These are phyloP conservation scores for Ptychadena robeensis DNA, from an alignment of 2,797 vertebrate species.

Conservation along the genomic window DNA sequence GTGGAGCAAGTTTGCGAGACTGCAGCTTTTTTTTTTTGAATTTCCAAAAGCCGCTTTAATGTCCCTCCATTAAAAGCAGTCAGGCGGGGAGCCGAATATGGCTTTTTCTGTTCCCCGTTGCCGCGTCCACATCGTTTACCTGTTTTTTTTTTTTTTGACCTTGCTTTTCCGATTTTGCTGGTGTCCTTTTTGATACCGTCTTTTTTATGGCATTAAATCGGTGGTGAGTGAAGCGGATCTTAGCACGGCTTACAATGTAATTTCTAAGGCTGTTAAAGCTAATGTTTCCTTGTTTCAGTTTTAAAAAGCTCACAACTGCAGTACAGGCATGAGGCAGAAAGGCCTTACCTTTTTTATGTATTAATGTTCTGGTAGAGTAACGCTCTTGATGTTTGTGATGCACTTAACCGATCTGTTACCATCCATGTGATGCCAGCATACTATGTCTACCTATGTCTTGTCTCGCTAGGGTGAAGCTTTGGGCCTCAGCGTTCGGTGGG, in stretches of 20 bases:
- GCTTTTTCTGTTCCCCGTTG: conserved; percentile 34
- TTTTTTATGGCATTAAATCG: conserved; percentile 18
- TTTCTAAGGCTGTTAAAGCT: conserved; percentile 11
- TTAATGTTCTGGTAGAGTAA: conserved; percentile 38
- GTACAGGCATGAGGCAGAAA: conserved; percentile 28
- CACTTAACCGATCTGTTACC: conserved; percentile 55
- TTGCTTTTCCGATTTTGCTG: conserved; percentile 51
- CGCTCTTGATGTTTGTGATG: conserved; percentile 54
- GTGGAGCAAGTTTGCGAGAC: conserved; percentile 29
- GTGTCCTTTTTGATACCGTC: conserved; percentile 54
- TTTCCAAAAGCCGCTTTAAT: conserved; percentile 52
- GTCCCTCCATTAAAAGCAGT: conserved; percentile 39
- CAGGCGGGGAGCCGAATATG: background rate
- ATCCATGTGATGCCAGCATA: conserved; percentile 63
- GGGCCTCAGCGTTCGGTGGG: conserved; percentile 97
- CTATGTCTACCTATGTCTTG: conserved; percentile 61
- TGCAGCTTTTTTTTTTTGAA: conserved; percentile 63
- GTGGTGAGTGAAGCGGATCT: conserved; percentile 49
- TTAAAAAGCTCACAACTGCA: conserved; percentile 16
- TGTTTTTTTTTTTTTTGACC: conserved; percentile 46
- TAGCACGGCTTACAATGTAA: conserved; percentile 11
- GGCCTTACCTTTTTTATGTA: conserved; percentile 61
- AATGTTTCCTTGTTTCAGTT: conserved; percentile 9
- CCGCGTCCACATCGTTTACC: conserved; percentile 37
- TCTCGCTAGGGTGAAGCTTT: conserved; percentile 91